Conservation (phyloP, 2,797 vertebrate species). For the Dermochelys coriacea region DNA sequence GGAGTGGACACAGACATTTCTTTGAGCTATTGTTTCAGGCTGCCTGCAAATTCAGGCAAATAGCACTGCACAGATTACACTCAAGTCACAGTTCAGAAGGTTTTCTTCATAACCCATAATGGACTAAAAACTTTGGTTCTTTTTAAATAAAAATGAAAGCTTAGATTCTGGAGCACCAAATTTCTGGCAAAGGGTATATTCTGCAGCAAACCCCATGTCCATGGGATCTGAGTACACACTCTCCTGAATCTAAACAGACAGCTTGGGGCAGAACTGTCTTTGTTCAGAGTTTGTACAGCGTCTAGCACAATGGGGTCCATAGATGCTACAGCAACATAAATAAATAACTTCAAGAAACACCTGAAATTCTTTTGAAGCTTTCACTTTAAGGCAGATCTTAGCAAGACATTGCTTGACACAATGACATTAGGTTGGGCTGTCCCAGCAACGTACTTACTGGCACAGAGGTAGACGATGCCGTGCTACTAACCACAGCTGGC, state of each 20-base stretch:
- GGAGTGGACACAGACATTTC: neutral
- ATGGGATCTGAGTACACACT: too few species aligned
- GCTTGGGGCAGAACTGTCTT: neutral
- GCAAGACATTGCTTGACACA: neutral
- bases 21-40: accelerated
- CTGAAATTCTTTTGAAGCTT: neutral
- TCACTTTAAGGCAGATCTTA: neutral
- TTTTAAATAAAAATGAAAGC: neutral
- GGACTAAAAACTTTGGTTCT: neutral
- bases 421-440: neutral
- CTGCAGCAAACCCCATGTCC: neutral
- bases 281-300: neutral
- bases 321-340: neutral
- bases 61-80: neutral
- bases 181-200: neutral
- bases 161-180: neutral
- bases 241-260: neutral
- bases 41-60: neutral
- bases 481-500: constrained; percentile 79
- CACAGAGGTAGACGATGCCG: constrained; percentile 80
- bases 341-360: neutral
- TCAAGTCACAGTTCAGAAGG: neutral
- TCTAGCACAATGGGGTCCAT: neutral
- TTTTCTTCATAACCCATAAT: neutral
- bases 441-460: constrained; percentile 78